These are phyloP conservation scores for Clarias platycephalus DNA, from an alignment of 2,797 vertebrate species.

Conservation along the genomic window DNA sequence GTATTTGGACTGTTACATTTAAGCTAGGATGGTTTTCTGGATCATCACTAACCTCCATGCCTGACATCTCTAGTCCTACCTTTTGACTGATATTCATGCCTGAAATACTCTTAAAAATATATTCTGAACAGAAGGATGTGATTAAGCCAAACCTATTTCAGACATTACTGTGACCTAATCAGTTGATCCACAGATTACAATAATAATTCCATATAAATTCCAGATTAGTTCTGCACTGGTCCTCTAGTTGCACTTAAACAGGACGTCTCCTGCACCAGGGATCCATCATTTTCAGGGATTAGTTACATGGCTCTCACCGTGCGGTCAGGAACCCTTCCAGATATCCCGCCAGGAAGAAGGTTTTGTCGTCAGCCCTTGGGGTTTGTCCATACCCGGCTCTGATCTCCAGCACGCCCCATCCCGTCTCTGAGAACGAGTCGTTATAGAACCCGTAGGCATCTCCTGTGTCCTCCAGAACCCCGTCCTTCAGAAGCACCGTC, in stretches of 20 bases:
- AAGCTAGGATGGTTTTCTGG: not conserved
- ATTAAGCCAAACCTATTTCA: not conserved
- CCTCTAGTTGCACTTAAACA: not conserved
- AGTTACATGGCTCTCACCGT: conserved; percentile 70
- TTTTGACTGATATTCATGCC: not conserved
- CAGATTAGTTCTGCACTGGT: not conserved
- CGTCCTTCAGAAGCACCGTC: conserved; percentile 72
- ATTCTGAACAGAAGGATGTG: not conserved
- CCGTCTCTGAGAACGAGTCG: conserved; percentile 75
- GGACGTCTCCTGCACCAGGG: not conserved
- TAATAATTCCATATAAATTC: not conserved
- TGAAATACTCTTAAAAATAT: not conserved
- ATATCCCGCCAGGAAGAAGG: conserved; percentile 85
- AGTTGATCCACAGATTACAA: not conserved
- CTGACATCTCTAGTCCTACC: not conserved
- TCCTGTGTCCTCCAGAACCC: conserved; percentile 75
- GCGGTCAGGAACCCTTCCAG: conserved; percentile 90
- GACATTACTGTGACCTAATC: not conserved
- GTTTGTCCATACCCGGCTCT: conserved; percentile 81
- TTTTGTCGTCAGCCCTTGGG: conserved; percentile 73
- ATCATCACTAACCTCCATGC: not conserved
- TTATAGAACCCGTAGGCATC: conserved; percentile 88
- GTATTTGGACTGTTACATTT: not conserved
- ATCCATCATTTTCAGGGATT: not conserved
- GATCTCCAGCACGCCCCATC: conserved; percentile 89